Evolutionary conservation across 2,888 invertebrate genomes (phyloP).

Genomic region (Amblyjoppa fuscipennis): DNA sequence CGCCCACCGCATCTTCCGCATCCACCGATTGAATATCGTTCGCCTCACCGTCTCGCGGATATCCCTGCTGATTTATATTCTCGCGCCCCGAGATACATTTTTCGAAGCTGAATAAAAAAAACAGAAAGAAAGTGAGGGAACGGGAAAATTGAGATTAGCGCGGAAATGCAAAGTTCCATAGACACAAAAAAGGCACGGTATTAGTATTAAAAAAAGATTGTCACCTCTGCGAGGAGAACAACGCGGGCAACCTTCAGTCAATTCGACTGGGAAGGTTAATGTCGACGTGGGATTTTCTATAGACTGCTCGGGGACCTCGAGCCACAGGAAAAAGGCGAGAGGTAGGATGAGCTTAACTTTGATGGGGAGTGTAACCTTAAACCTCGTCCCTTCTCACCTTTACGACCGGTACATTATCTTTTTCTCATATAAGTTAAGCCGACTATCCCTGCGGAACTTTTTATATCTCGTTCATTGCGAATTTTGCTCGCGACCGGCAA

Average conservation of each 20-base stretch:
- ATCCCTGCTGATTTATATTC: neutral
- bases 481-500: neutral
- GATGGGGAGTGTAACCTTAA: conserved; percentile 58
- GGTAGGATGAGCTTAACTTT: conserved; percentile 72
- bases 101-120: neutral
- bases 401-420: conserved; percentile 23
- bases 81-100: neutral
- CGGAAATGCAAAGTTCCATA: conserved; percentile 2
- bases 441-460: neutral
- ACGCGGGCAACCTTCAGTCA: conserved; percentile 48
- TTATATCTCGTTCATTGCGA: neutral
- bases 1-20: neutral
- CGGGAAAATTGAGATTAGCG: neutral
- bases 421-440: conserved; percentile 60
- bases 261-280: conserved; percentile 51
- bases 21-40: conserved; percentile 2
- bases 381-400: conserved; percentile 18
- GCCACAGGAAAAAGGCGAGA: neutral
- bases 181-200: neutral
- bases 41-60: neutral
- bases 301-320: neutral
- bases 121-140: neutral
- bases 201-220: neutral
- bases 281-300: conserved; percentile 18
- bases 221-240: conserved; percentile 14